phyloP scores from a whole-genome alignment of 2,888 invertebrate genomes.

The Cheilosia soror region DNA sequence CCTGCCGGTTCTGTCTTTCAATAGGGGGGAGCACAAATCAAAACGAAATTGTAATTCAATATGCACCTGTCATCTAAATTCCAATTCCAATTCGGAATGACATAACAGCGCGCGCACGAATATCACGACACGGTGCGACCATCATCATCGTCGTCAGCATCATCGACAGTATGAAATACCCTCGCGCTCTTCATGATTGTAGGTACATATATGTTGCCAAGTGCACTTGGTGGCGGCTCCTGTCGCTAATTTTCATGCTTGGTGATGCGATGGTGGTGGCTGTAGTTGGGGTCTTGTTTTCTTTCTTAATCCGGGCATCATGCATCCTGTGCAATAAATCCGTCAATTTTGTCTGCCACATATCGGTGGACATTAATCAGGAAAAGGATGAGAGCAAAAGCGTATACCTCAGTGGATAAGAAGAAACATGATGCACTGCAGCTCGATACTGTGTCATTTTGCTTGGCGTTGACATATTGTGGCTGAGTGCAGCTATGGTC shows the following conservation, averaged over 20 bases:
- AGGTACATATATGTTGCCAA: background rate
- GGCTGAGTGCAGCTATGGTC: slow-evolving; percentile 26
- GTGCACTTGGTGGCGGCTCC: slow-evolving; percentile 36
- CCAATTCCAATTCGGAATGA: slow-evolving; percentile 66
- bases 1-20: slow-evolving; percentile 51
- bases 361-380: slow-evolving; percentile 55
- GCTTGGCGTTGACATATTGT: slow-evolving; percentile 51
- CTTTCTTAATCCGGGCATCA: slow-evolving; percentile 36
- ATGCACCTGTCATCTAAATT: slow-evolving; percentile 73
- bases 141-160: slow-evolving; percentile 38
- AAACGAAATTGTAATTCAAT: slow-evolving; percentile 68
- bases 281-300: background rate
- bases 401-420: slow-evolving; percentile 42
- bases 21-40: slow-evolving; percentile 59
- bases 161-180: slow-evolving; percentile 41
- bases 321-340: slow-evolving; percentile 68
- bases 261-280: slow-evolving; percentile 30
- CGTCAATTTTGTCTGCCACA: slow-evolving; percentile 54
- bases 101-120: slow-evolving; percentile 67
- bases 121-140: slow-evolving; percentile 45
- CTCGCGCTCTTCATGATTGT: background rate
- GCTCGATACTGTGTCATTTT: slow-evolving; percentile 21
- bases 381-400: slow-evolving; percentile 18
- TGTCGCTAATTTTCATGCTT: slow-evolving; percentile 63
- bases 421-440: slow-evolving; percentile 28